Evolutionary conservation across 92 coral and sea anemone genomes (phyloP), one percentile per base, ranked within the genome.

Genomic region (Epizoanthus ramosus): DNA sequence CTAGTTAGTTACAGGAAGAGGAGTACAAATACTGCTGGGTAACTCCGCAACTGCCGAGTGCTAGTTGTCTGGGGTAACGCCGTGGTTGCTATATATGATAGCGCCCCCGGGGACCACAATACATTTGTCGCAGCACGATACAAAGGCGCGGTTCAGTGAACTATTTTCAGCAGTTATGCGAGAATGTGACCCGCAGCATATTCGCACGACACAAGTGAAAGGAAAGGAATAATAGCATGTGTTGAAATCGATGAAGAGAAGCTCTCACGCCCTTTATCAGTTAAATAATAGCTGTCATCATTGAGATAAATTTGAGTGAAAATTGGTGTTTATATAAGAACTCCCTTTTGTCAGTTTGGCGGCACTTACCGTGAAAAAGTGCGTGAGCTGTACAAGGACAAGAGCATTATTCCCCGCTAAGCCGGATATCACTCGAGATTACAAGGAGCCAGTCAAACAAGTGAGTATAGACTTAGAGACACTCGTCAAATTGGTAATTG

Each of bases 251-350:
- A 52, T 43, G 25, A 21, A 39, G 54, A 22, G 19, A 31, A 74
- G n/a, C 14, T 73, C 21, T 15, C 5, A 28, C 19, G 21, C 19
- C 10, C 17, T 57, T 75, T 28, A 35, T 17, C 74, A 3, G 80
- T 58, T n/a, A 25, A 13, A 31, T 18, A 12, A 24, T 75, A 54
- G 13, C 35, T 43, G 21, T 19, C 66, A 23, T 37, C 21, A 31
- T 52, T 8, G 6, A 17, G 23, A 19, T 33, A 19, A 57, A 24
- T 35, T 35, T 35, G 24, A 15, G 25, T 8, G 31, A 33, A 43
- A 58, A 14, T 23, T 61, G 23, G 25, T 71, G 82, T 61, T 61
- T 77, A 28, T 77, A 21, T 41, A 60, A 37, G 69, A 76, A 33
- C 17, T 47, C 33, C 58, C 41, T 18, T 35, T 77, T 67, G 18